These are phyloP conservation scores for Heliocidaris erythrogramma DNA, from an alignment of 35 echinoderm and acorn worm species.

Conservation along the genomic window DNA sequence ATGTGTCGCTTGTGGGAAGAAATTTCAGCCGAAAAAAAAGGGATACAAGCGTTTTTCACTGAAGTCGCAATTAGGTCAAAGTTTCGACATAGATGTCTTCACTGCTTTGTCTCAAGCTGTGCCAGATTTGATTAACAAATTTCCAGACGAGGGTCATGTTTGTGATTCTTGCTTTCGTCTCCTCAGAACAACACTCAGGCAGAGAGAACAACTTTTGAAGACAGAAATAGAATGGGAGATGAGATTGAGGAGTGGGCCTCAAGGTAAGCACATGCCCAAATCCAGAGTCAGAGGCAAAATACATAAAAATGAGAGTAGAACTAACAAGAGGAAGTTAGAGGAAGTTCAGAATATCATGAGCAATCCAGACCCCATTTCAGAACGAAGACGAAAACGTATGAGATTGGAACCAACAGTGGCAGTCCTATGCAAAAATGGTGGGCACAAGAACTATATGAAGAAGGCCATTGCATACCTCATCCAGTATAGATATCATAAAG, in stretches of 20 bases:
- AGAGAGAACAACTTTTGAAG: conserved; percentile 35
- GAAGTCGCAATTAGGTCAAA: conserved; percentile 12
- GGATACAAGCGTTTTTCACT: conserved; percentile 39
- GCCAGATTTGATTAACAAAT: not conserved
- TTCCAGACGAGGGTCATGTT: conserved; percentile 32
- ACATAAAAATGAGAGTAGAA: conserved; percentile 5
- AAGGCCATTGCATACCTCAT: conserved; percentile 28
- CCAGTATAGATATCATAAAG: conserved; percentile 47
- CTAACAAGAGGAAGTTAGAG: conserved; percentile 3
- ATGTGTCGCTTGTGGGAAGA: conserved; percentile 36
- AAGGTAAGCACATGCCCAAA: not conserved
- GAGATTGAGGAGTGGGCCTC: conserved; percentile 8
- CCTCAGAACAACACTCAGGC: conserved; percentile 22
- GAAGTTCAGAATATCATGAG: conserved; percentile 34
- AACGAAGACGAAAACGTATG: conserved; percentile 25
- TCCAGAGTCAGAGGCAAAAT: not conserved
- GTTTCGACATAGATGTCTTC: not conserved
- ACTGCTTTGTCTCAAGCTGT: not conserved
- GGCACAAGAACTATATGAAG: conserved; percentile 38
- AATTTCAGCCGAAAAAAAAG: conserved; percentile 31
- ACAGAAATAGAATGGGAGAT: conserved; percentile 32
- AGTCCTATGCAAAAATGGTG: conserved; percentile 47
- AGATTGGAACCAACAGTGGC: conserved; percentile 25
- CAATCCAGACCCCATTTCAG: not conserved
- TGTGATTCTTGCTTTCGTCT: conserved; percentile 47